Conservation (phyloP, 2,888 invertebrate genomes). For the Cephus nigrinus region DNA sequence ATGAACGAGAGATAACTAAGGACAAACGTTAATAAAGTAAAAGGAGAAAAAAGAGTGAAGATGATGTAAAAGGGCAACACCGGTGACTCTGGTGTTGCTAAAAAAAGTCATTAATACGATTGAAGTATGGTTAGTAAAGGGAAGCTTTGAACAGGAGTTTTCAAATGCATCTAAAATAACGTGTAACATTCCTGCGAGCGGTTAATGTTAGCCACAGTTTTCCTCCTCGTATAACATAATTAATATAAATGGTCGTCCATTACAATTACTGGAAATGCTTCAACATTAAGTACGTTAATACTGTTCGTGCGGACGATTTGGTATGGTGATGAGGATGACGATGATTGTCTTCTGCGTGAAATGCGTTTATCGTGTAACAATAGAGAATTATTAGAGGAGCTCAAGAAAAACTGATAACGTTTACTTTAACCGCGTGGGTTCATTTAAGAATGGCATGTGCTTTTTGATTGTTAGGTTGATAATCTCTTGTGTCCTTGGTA, state of each 20-base stretch:
- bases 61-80: neutral
- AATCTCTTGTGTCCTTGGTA: neutral
- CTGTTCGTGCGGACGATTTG: constrained; percentile 5
- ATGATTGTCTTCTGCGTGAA: neutral
- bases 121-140: constrained; percentile 27
- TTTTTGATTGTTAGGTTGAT: neutral
- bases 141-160: constrained; percentile 50
- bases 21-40: constrained; percentile 12
- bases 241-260: constrained; percentile 60
- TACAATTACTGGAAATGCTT: constrained; percentile 59
- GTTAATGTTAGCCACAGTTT: constrained; percentile 60
- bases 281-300: constrained; percentile 41
- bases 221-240: constrained; percentile 50
- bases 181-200: constrained; percentile 47
- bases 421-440: constrained; percentile 5
- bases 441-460: neutral
- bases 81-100: neutral
- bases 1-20: constrained; percentile 15
- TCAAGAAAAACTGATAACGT: constrained; percentile 9
- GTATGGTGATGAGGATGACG: neutral
- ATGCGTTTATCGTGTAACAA: neutral
- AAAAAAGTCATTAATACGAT: neutral
- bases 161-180: constrained; percentile 50
- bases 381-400: constrained; percentile 12
- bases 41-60: neutral